A percentile compares a stretch with the other conserved stretches of the same genome.
These are phyloP conservation scores for Proisotoma minuta DNA, from an alignment of 2,888 invertebrate species.

Conservation along the genomic window DNA sequence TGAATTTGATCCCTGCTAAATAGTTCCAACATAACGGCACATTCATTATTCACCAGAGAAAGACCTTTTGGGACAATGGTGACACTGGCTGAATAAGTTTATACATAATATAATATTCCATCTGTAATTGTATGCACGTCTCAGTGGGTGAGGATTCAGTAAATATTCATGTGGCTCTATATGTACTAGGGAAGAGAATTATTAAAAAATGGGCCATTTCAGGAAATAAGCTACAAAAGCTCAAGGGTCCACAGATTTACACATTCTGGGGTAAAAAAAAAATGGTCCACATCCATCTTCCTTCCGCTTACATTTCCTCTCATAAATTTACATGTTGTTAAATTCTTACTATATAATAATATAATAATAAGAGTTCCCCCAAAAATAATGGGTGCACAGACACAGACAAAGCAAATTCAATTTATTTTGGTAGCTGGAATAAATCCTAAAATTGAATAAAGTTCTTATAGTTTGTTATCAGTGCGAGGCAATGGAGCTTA, in stretches of 20 bases:
- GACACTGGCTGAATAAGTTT: neutral
- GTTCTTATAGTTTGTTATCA: too few relatives aligned
- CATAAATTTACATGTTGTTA: constrained; percentile 3
- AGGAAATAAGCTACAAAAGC: neutral
- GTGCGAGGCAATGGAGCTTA: too few relatives aligned
- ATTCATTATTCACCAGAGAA: neutral
- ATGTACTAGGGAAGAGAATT: too few relatives aligned
- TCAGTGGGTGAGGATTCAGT: neutral
- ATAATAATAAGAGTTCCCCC: too few relatives aligned
- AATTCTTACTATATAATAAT: too few relatives aligned
- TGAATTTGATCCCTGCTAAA: constrained; percentile 3
- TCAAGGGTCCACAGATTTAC: neutral
- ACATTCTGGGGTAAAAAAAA: neutral
- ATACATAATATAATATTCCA: neutral
- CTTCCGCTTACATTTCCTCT: constrained; percentile 18
- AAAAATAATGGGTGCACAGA: too few relatives aligned
- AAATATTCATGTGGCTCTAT: neutral
- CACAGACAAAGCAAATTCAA: too few relatives aligned
- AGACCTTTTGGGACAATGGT: neutral
- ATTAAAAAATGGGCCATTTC: constrained; percentile 5
- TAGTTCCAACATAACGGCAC: too few relatives aligned
- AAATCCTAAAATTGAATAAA: too few relatives aligned
- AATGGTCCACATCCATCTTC: constrained; percentile 12
- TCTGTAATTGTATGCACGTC: constrained; percentile 4
- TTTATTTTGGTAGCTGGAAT: too few relatives aligned